Conservation (phyloP, 2,797 vertebrate genomes). For the Valencia hispanica region DNA sequence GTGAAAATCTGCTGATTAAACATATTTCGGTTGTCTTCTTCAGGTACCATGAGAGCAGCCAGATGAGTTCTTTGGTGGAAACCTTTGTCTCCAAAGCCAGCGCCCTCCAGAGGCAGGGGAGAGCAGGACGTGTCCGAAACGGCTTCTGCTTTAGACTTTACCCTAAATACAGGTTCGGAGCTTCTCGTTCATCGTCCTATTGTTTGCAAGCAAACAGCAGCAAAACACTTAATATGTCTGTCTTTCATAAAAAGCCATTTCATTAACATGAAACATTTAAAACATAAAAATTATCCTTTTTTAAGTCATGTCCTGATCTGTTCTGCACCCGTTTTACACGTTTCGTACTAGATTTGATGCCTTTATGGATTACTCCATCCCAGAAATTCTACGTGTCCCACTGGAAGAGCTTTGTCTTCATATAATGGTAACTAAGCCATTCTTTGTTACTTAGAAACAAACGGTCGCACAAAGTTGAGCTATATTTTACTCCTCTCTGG, state of each 20-base stretch:
- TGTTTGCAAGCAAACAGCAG: slow-evolving; percentile 5
- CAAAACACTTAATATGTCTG: neutral
- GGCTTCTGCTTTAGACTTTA: slow-evolving; percentile 97
- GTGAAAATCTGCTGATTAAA: neutral
- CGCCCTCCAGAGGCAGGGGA: slow-evolving; percentile 94
- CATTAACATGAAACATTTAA: neutral
- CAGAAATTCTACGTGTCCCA: slow-evolving; percentile 96
- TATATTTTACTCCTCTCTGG: neutral
- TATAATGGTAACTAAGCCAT: slow-evolving; percentile 86
- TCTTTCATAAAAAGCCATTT: neutral
- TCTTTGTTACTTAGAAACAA: neutral
- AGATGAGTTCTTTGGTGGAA: slow-evolving; percentile 98
- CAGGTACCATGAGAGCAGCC: slow-evolving; percentile 97
- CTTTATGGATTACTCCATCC: slow-evolving; percentile 94
- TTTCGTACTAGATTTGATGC: slow-evolving; percentile 84
- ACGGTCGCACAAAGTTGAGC: neutral
- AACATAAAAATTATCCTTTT: neutral
- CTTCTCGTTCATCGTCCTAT: neutral
- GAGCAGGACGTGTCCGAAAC: slow-evolving; percentile 90
- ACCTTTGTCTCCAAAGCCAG: slow-evolving; percentile 98
- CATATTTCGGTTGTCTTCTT: neutral
- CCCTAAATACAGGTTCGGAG: slow-evolving; percentile 87
- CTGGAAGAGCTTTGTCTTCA: slow-evolving; percentile 97
- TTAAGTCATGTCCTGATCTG: neutral
- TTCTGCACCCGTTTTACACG: neutral